Evolutionary conservation across 2,797 vertebrate genomes (phyloP).

Genomic region (Botia kubotai): DNA sequence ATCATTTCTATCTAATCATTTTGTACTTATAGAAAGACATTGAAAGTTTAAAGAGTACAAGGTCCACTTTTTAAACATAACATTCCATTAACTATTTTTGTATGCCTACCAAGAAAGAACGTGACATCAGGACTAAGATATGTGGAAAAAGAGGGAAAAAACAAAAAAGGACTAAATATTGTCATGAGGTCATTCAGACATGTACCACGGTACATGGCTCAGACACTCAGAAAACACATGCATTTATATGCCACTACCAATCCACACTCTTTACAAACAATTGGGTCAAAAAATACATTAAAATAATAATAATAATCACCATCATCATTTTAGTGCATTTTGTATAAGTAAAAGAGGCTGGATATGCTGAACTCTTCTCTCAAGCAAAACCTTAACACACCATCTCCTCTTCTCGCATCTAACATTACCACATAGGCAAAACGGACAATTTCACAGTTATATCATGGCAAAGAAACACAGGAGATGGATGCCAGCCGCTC

Average conservation of each 20-base stretch:
- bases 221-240: too few relatives aligned
- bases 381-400: slow-evolving; percentile 10
- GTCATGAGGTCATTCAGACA: slow-evolving; percentile 14
- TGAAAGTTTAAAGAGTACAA: neutral
- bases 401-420: slow-evolving; percentile 4
- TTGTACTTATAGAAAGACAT: neutral
- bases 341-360: neutral
- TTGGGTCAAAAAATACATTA: too few relatives aligned
- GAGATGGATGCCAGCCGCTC: slow-evolving; percentile 18
- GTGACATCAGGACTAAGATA: slow-evolving; percentile 46
- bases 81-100: slow-evolving; percentile 41
- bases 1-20: neutral
- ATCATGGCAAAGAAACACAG: slow-evolving; percentile 25
- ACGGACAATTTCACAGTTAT: slow-evolving; percentile 45
- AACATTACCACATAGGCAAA: slow-evolving; percentile 30
- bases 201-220: slow-evolving; percentile 19
- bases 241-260: too few relatives aligned
- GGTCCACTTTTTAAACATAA: neutral
- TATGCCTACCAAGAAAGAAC: slow-evolving; percentile 43
- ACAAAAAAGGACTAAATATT: slow-evolving; percentile 17
- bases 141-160: slow-evolving; percentile 6
- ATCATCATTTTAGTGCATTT: neutral
- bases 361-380: slow-evolving; percentile 15
- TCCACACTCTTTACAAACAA: too few relatives aligned
- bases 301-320: too few relatives aligned